Conservation (phyloP, 2,113 vertebrate species). For the Mellivora capensis region DNA sequence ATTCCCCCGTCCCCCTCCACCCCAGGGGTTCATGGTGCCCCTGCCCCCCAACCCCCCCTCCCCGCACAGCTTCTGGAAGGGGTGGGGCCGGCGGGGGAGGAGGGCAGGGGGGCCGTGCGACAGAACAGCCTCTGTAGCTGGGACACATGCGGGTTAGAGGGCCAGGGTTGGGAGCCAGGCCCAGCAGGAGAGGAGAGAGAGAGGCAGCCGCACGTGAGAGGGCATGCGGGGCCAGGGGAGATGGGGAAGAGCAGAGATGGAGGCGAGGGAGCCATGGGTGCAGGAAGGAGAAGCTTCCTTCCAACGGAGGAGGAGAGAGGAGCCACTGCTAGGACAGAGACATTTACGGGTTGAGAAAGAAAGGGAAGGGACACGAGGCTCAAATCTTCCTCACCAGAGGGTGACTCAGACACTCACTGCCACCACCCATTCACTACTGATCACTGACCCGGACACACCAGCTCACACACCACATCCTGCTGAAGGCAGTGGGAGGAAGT, state of each 20-base stretch:
- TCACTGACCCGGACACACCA: not conserved
- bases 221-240: not conserved
- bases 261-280: not conserved
- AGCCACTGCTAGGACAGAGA: not conserved
- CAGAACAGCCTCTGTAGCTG: conserved; percentile 21
- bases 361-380: not conserved
- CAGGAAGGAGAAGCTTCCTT: conserved; percentile 45
- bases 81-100: conserved; percentile 65
- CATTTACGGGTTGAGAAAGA: not conserved
- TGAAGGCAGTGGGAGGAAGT: not conserved
- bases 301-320: conserved; percentile 9
- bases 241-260: conserved; percentile 18
- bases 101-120: conserved; percentile 16
- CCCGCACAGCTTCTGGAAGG: conserved; percentile 68
- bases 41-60: conserved; percentile 66
- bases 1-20: conserved; percentile 70
- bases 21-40: conserved; percentile 52
- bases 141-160: conserved; percentile 70
- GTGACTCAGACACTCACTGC: not conserved
- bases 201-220: not conserved
- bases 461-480: not conserved
- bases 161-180: not conserved
- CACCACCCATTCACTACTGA: not conserved
- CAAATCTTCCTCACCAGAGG: not conserved
- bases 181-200: not conserved